phyloP scores from a whole-genome alignment of 2,113 vertebrate species.

The Brachypteracias leptosomus region DNA sequence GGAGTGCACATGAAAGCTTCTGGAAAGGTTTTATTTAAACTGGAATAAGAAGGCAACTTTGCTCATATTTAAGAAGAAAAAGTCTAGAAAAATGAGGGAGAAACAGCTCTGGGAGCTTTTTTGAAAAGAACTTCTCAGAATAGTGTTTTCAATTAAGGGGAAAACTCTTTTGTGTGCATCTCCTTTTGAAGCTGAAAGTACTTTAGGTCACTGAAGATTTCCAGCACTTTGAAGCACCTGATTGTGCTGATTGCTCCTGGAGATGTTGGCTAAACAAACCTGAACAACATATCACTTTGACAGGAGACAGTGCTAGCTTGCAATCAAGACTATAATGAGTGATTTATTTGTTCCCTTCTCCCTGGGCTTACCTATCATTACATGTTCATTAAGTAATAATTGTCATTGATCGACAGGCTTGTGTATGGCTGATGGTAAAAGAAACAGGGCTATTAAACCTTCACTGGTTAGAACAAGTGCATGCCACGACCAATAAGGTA shows the following conservation, averaged over 20 bases:
- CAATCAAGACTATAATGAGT: slow-evolving; percentile 41
- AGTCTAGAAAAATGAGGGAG: background rate
- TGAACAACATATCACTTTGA: background rate
- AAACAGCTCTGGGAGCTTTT: background rate
- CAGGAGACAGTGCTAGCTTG: slow-evolving; percentile 27
- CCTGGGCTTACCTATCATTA: slow-evolving; percentile 69
- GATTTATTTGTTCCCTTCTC: slow-evolving; percentile 74
- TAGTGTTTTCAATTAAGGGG: background rate
- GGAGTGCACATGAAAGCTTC: background rate
- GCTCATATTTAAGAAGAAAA: background rate
- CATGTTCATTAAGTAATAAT: slow-evolving; percentile 83
- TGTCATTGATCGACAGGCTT: slow-evolving; percentile 80
- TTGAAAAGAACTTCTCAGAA: background rate
- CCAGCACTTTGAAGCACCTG: background rate
- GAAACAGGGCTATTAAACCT: slow-evolving; percentile 65
- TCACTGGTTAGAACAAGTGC: slow-evolving; percentile 70
- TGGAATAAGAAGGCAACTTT: background rate
- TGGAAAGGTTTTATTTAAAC: background rate
- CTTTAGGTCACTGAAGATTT: background rate
- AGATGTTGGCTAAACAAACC: slow-evolving; percentile 41
- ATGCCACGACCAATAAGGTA: slow-evolving; percentile 45
- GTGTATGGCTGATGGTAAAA: slow-evolving; percentile 61
- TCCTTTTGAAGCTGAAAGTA: background rate
- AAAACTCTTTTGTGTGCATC: background rate
- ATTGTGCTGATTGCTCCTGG: slow-evolving; percentile 9